Conservation (phyloP, 2,113 vertebrate species). For the Bubo scandiacus region DNA sequence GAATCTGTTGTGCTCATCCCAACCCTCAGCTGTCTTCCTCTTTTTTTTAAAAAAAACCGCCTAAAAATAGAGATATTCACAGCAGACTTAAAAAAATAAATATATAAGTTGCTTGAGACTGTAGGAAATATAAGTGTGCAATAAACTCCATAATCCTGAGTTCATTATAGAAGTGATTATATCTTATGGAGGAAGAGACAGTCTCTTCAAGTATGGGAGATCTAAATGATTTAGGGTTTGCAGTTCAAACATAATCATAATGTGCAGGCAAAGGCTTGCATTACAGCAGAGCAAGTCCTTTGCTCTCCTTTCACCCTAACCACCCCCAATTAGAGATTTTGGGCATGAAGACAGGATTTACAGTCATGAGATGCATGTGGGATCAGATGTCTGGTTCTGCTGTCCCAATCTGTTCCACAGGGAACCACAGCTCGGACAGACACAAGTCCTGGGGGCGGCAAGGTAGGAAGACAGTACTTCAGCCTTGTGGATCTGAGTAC, state of each 20-base stretch:
- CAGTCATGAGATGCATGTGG: not conserved
- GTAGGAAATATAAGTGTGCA: not conserved
- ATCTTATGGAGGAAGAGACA: not conserved
- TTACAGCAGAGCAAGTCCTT: not conserved
- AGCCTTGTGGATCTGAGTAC: not conserved
- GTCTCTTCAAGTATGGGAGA: not conserved
- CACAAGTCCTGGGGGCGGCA: accelerated
- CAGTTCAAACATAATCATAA: not conserved
- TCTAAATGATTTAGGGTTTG: not conserved
- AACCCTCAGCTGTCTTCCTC: not conserved
- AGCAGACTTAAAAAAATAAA: not conserved
- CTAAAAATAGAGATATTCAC: not conserved
- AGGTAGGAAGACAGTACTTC: not conserved
- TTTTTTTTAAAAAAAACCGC: not conserved
- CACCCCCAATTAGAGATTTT: not conserved
- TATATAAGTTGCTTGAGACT: not conserved
- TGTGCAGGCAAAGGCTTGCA: not conserved
- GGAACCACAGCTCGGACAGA: not conserved
- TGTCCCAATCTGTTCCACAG: not conserved
- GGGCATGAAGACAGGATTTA: not conserved
- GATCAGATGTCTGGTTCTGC: not conserved
- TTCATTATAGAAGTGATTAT: not conserved
- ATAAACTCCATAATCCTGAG: not conserved
- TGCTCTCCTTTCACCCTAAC: not conserved
- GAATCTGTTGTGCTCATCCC: not conserved